phyloP scores from a whole-genome alignment of 2,113 vertebrate species.

The Herpailurus yagouaroundi region DNA sequence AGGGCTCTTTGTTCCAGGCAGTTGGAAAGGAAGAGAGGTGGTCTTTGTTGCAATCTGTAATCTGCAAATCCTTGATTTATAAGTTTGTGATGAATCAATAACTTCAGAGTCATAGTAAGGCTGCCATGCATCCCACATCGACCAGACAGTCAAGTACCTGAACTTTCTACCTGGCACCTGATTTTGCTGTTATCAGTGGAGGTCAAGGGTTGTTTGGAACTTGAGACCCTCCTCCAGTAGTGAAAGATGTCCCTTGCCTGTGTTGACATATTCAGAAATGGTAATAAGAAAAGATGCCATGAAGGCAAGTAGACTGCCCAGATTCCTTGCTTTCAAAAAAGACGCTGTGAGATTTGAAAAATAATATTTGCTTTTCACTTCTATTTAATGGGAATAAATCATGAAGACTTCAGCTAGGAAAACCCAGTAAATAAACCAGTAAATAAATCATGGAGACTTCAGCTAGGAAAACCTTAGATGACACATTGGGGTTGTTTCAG shows the following conservation, averaged over 20 bases:
- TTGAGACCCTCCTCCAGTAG: not conserved
- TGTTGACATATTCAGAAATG: not conserved
- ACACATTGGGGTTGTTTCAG: not conserved
- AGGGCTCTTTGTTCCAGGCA: not conserved
- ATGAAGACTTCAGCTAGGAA: not conserved
- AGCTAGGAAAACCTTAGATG: not conserved
- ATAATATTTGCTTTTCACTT: not conserved
- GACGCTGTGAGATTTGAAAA: not conserved
- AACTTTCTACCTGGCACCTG: not conserved
- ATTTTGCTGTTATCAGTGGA: not conserved
- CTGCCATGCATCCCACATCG: not conserved
- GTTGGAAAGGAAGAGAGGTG: not conserved
- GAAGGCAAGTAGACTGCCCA: not conserved
- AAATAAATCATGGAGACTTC: not conserved
- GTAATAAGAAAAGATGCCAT: not conserved
- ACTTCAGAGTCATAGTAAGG: not conserved
- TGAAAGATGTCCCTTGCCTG: not conserved
- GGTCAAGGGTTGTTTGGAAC: not conserved
- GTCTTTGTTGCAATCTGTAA: not conserved
- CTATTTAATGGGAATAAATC: not conserved
- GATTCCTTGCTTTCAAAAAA: not conserved
- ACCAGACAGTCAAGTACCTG: not conserved
- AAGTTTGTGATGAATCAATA: not conserved
- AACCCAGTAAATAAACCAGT: not conserved
- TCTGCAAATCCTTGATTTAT: not conserved